Evolutionary conservation across 2,888 invertebrate genomes (phyloP).

Genomic region (Cheilosia urbana): DNA sequence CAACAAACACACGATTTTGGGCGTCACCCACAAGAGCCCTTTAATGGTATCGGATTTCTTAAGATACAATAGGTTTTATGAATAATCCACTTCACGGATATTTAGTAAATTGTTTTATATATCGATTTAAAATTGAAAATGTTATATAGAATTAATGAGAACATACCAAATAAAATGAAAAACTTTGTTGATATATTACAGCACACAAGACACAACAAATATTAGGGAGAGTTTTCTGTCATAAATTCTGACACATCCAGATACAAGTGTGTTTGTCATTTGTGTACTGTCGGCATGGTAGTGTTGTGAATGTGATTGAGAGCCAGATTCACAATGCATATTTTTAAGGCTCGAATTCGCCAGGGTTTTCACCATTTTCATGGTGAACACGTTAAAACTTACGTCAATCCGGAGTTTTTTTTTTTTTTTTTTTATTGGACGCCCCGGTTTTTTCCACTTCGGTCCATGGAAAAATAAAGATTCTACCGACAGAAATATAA

Average conservation of each 20-base stretch:
- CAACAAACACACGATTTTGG: constrained; percentile 48
- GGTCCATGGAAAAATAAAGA: no score
- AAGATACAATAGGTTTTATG: background rate
- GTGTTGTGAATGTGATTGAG: background rate
- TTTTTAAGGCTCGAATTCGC: no score
- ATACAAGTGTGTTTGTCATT: constrained; percentile 16
- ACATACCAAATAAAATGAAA: constrained; percentile 59
- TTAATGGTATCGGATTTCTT: background rate
- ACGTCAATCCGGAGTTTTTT: no score
- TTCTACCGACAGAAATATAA: no score
- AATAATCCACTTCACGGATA: no score
- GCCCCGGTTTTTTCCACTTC: no score
- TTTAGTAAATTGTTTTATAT: background rate
- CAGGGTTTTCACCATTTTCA: no score
- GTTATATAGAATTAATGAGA: background rate
- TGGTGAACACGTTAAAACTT: no score
- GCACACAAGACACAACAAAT: constrained; percentile 59
- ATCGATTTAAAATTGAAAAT: background rate
- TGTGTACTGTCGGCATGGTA: background rate
- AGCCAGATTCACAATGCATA: background rate
- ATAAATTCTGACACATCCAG: constrained; percentile 60
- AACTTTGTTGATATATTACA: constrained; percentile 68
- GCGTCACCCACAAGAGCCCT: constrained; percentile 51
- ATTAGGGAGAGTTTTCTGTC: constrained; percentile 44
- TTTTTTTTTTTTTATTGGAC: no score